Percentiles rank a stretch among this genome's conserved stretches.
These are phyloP conservation scores for Gnathonemus longibarbis DNA, from an alignment of 2,113 vertebrate species.

Conservation along the genomic window DNA sequence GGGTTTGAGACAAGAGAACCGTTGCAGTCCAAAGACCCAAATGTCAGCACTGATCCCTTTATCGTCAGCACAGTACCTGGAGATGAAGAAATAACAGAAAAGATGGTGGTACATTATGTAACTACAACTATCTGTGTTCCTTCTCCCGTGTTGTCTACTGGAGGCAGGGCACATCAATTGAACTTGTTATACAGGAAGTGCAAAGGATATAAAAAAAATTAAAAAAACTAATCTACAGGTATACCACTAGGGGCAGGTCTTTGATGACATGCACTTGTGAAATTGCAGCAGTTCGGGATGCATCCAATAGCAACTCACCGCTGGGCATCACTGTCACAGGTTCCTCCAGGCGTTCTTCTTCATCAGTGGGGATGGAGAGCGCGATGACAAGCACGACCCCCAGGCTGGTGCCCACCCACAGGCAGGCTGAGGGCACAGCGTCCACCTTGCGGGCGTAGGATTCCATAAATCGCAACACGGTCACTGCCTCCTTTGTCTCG, in stretches of 20 bases:
- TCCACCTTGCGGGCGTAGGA: constrained; percentile 83
- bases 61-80: constrained; percentile 79
- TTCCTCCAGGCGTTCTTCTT: constrained; percentile 84
- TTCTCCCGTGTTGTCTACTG: background rate
- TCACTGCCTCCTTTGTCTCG: constrained; percentile 90
- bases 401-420: constrained; percentile 94
- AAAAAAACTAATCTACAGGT: background rate
- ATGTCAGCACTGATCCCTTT: constrained; percentile 83
- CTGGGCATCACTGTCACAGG: constrained; percentile 76
- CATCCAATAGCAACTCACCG: constrained; percentile 61
- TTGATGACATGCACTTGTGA: background rate
- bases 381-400: constrained; percentile 84
- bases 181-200: background rate
- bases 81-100: background rate
- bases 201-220: background rate
- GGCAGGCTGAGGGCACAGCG: constrained; percentile 69
- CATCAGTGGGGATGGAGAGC: constrained; percentile 74
- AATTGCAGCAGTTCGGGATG: background rate
- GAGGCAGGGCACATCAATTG: background rate
- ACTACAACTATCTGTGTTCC: background rate
- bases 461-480: constrained; percentile 85
- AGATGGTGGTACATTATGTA: background rate
- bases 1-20: constrained; percentile 76
- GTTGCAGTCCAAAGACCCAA: constrained; percentile 79
- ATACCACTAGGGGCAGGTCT: background rate